These are phyloP conservation scores for Romanomermis culicivorax DNA, from an alignment of 2,888 invertebrate species.

Conservation along the genomic window DNA sequence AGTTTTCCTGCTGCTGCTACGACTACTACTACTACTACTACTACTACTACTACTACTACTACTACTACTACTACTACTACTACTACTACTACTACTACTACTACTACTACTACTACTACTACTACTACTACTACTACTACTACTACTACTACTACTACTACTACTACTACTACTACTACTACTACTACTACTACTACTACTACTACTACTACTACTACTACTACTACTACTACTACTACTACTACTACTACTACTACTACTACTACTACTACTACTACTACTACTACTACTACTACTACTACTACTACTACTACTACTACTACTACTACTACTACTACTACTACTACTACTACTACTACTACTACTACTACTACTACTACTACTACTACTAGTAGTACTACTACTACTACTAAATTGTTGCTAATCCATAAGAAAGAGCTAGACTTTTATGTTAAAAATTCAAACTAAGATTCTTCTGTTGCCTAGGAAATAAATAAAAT, in stretches of 20 bases:
- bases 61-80: neutral
- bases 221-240: constrained; percentile 11
- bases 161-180: constrained; percentile 10
- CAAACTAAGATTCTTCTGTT: too few relatives aligned
- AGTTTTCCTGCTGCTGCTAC: neutral
- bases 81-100: neutral
- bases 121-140: constrained; percentile 3
- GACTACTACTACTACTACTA: neutral
- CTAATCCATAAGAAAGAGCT: too few relatives aligned
- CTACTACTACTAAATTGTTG: constrained; percentile 1
- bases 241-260: constrained; percentile 10
- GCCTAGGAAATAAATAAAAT: too few relatives aligned
- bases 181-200: constrained; percentile 11
- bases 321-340: constrained; percentile 9
- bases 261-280: constrained; percentile 9
- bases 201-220: constrained; percentile 10
- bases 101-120: neutral
- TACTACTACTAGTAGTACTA: constrained; percentile 4
- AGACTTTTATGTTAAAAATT: too few relatives aligned
- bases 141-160: constrained; percentile 5
- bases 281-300: constrained; percentile 9
- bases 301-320: constrained; percentile 9
- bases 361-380: constrained; percentile 7
- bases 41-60: neutral
- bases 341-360: constrained; percentile 6